These are phyloP conservation scores for Xiphydria camelus DNA, from an alignment of 2,888 invertebrate species.

Conservation along the genomic window DNA sequence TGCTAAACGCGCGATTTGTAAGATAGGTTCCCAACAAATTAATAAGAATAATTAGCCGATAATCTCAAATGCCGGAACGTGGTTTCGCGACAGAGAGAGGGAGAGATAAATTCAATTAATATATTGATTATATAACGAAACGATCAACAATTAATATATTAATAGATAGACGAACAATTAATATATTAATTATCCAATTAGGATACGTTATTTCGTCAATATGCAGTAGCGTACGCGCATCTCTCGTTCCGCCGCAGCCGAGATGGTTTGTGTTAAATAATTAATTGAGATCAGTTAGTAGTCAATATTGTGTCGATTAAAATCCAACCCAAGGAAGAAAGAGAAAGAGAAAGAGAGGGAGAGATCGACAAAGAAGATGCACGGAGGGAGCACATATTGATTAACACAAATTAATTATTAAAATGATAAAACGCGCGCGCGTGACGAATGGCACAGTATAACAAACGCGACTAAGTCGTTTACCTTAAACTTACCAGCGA, in stretches of 20 bases:
- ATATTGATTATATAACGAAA: slow-evolving; percentile 28
- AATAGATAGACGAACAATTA: slow-evolving; percentile 39
- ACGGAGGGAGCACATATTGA: slow-evolving; percentile 25
- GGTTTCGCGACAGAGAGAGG: slow-evolving; percentile 6
- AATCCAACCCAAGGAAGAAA: too few species aligned
- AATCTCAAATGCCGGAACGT: slow-evolving; percentile 12
- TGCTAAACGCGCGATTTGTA: slow-evolving; percentile 39
- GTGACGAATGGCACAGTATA: not conserved
- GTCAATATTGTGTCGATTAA: slow-evolving; percentile 13
- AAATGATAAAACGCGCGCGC: not conserved
- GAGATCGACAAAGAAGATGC: too few species aligned
- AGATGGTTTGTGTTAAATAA: slow-evolving; percentile 38
- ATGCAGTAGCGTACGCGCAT: slow-evolving; percentile 3
- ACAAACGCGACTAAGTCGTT: not conserved
- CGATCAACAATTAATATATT: slow-evolving; percentile 25
- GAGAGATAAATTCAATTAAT: too few species aligned
- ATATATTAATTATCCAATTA: slow-evolving; percentile 27
- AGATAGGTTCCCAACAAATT: slow-evolving; percentile 22
- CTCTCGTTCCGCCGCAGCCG: too few species aligned
- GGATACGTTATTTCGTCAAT: not conserved
- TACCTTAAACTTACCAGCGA: not conserved
- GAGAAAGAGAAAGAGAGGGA: too few species aligned
- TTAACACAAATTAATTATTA: slow-evolving; percentile 32
- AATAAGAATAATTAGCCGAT: slow-evolving; percentile 14
- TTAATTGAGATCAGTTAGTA: slow-evolving; percentile 14